phyloP scores from a whole-genome alignment of 2,888 invertebrate genomes.

The Zelleria hepariella region DNA sequence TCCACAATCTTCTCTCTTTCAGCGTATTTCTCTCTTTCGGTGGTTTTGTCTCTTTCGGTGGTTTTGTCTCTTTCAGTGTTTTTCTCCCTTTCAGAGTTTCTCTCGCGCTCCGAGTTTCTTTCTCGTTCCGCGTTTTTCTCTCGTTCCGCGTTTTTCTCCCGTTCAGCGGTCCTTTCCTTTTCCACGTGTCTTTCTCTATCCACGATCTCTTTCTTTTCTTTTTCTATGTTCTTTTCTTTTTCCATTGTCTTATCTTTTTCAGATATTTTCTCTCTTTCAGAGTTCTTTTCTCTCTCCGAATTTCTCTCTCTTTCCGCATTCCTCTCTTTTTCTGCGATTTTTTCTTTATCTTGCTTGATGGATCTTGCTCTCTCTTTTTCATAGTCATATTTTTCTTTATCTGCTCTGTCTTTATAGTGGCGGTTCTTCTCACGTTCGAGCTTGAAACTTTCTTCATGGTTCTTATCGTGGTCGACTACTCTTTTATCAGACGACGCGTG shows the following conservation, averaged over 20 bases:
- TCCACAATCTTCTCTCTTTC: neutral
- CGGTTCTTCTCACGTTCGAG: slow-evolving; percentile 51
- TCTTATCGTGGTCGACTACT: slow-evolving; percentile 41
- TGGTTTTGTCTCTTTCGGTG: neutral
- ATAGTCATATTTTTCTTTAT: slow-evolving; percentile 38
- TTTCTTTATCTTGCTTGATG: slow-evolving; percentile 40
- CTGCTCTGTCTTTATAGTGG: slow-evolving; percentile 42
- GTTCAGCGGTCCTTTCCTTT: neutral
- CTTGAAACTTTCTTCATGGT: slow-evolving; percentile 45
- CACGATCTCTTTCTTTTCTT: neutral
- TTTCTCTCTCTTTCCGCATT: slow-evolving; percentile 39
- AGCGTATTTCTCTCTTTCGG: neutral
- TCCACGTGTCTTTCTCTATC: neutral
- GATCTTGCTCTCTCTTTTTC: slow-evolving; percentile 23
- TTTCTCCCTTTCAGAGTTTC: neutral
- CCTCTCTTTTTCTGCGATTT: slow-evolving; percentile 40
- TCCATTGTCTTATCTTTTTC: slow-evolving; percentile 37
- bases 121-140: neutral
- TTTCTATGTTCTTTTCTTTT: neutral
- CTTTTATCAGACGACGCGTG: slow-evolving; percentile 26
- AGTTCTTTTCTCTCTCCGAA: slow-evolving; percentile 32
- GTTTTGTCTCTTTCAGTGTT: neutral
- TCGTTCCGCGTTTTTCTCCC: neutral
- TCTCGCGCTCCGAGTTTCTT: neutral
- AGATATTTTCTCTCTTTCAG: slow-evolving; percentile 24